Percentiles rank a stretch among this genome's conserved stretches.
Evolutionary conservation across 2,113 vertebrate species (phyloP).

Genomic region (Apeltes quadracus): DNA sequence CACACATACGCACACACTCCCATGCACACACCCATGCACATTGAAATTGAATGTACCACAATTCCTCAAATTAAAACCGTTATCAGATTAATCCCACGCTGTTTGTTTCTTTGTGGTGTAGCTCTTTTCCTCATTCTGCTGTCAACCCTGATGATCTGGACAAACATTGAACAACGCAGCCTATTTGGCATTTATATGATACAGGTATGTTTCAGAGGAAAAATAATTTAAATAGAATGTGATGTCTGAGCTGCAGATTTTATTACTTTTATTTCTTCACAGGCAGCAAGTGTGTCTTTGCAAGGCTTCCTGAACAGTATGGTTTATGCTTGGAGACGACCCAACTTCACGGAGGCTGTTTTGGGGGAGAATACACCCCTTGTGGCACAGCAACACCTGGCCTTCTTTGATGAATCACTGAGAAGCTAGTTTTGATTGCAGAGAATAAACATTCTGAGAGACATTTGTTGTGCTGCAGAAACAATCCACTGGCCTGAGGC

Average conservation of each 20-base stretch:
- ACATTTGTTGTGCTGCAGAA: background rate
- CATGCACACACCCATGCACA: background rate
- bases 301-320: slow-evolving; percentile 85
- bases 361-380: slow-evolving; percentile 61
- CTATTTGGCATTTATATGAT: slow-evolving; percentile 76
- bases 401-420: slow-evolving; percentile 82
- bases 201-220: slow-evolving; percentile 67
- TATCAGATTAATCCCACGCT: background rate
- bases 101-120: slow-evolving; percentile 43
- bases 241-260: background rate
- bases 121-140: slow-evolving; percentile 81
- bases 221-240: background rate
- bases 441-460: background rate
- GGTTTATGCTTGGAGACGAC: slow-evolving; percentile 82
- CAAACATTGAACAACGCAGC: slow-evolving; percentile 40
- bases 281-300: slow-evolving; percentile 80
- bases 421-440: slow-evolving; percentile 4
- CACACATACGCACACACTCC: slow-evolving; percentile 14
- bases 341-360: slow-evolving; percentile 79
- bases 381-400: slow-evolving; percentile 13
- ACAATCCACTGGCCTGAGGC: background rate
- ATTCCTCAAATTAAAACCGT: background rate
- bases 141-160: slow-evolving; percentile 50
- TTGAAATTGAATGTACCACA: background rate
- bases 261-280: background rate